Evolutionary conservation across 2,888 invertebrate genomes (phyloP).

Genomic region (Acanthosepion esculentum): DNA sequence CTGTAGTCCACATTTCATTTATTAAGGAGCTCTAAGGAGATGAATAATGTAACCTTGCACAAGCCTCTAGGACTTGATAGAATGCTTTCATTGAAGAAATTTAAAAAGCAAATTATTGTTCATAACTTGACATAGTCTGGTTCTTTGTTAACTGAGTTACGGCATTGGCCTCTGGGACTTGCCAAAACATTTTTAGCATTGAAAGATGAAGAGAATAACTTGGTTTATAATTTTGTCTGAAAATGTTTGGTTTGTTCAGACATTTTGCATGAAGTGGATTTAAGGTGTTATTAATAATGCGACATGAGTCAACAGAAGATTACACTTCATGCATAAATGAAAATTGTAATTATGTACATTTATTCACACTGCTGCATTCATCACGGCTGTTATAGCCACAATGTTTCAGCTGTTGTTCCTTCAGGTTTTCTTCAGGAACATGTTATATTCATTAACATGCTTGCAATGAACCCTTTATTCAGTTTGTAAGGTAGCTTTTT

Average conservation of each 20-base stretch:
- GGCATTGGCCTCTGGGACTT: background rate
- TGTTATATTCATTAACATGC: no score
- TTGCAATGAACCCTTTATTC: no score
- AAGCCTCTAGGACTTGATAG: background rate
- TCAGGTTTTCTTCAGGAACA: no score
- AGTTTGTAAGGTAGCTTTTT: no score
- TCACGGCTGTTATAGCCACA: no score
- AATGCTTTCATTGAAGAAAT: background rate
- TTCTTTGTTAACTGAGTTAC: background rate
- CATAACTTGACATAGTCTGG: background rate
- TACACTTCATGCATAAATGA: background rate
- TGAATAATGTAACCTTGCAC: background rate
- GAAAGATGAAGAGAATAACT: background rate
- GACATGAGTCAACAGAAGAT: background rate
- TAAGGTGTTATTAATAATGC: background rate
- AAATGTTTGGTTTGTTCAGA: no score
- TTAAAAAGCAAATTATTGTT: background rate
- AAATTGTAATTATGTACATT: no score
- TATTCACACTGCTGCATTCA: no score
- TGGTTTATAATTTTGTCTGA: background rate
- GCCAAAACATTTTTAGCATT: background rate
- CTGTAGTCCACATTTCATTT: background rate
- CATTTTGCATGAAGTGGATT: no score
- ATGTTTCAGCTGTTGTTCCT: no score
- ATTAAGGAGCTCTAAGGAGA: slow-evolving; percentile 16